These are phyloP conservation scores for Sarcoramphus papa DNA, from an alignment of 2,797 vertebrate genomes.

Conservation along the genomic window DNA sequence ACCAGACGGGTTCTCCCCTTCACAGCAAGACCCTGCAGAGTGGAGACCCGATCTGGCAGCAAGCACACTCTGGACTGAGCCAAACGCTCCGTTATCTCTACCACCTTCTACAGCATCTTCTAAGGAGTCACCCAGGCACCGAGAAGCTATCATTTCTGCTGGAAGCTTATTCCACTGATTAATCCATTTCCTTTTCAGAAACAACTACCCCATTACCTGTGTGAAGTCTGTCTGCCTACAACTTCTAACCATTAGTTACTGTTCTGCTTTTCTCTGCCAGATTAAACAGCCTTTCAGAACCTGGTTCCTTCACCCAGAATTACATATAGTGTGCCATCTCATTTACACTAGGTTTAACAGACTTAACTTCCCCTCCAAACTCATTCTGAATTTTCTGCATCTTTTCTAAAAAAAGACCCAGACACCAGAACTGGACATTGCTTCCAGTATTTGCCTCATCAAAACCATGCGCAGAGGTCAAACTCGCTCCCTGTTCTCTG, in stretches of 20 bases:
- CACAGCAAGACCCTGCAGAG: not conserved
- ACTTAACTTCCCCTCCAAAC: not conserved
- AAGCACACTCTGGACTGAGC: not conserved
- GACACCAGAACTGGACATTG: not conserved
- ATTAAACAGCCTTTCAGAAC: not conserved
- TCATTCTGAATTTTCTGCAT: not conserved
- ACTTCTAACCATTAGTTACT: not conserved
- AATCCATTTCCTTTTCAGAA: not conserved
- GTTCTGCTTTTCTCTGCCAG: not conserved
- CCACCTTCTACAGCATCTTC: not conserved
- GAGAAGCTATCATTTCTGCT: not conserved
- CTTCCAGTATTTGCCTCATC: not conserved
- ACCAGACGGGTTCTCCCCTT: not conserved
- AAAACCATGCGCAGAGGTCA: not conserved
- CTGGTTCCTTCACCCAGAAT: not conserved
- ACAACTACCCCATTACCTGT: not conserved
- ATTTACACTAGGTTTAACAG: not conserved
- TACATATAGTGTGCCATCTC: not conserved
- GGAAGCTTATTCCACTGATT: not conserved
- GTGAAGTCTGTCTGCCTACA: not conserved
- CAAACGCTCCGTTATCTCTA: not conserved
- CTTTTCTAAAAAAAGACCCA: not conserved
- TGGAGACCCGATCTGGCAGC: rapidly evolving
- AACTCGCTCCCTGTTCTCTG: not conserved
- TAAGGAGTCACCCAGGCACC: not conserved